phyloP scores from a whole-genome alignment of 2,797 vertebrate species.

The Rhincodon typus region DNA sequence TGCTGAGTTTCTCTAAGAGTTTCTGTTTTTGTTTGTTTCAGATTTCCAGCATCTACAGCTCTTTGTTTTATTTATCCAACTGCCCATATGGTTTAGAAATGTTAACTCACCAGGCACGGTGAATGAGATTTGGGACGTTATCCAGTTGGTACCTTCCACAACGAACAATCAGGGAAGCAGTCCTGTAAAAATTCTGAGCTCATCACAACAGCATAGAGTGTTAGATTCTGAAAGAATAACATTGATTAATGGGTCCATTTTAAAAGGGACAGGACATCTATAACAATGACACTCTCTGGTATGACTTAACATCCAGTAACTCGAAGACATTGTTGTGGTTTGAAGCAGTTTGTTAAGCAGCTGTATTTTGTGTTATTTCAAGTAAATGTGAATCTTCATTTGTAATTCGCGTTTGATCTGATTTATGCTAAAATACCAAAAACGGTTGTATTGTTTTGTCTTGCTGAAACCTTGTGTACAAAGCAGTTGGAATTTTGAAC shows the following conservation, averaged over 20 bases:
- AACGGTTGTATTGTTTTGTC: neutral
- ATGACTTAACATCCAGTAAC: neutral
- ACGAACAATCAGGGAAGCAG: neutral
- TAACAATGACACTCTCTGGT: no score
- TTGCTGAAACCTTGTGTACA: neutral
- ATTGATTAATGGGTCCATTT: neutral
- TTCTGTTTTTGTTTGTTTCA: no score
- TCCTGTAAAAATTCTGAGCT: neutral
- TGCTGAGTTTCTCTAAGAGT: no score
- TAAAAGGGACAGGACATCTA: neutral
- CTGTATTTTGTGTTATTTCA: neutral
- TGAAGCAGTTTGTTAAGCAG: neutral
- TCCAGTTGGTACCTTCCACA: neutral
- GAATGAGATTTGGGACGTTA: neutral
- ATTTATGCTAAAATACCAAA: neutral
- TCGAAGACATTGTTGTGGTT: neutral
- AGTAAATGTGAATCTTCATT: neutral
- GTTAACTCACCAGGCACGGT: neutral
- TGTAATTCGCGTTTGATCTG: neutral
- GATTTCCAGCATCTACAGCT: no score
- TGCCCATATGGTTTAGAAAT: neutral
- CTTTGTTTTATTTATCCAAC: neutral
- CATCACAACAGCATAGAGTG: neutral
- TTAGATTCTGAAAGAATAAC: neutral
- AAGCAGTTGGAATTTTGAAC: neutral